Base-by-base conservation (phyloP, 2,888 invertebrate species). In the Trissolcus brochymenae region DNA sequence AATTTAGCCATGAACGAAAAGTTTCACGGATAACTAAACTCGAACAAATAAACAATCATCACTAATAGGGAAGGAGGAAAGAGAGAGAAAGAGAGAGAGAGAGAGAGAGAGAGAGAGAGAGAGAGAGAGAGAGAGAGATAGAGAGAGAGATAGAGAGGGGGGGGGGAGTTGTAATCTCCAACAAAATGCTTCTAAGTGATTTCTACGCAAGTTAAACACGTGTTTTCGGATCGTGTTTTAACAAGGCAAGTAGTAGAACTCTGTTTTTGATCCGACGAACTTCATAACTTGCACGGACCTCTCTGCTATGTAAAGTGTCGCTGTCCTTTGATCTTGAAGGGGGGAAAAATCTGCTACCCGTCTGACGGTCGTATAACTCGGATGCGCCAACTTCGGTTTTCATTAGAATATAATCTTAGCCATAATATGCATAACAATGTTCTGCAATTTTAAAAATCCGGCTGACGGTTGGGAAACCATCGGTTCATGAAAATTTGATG, bases 211-310 rank as follows among this genome's bases (percentile, higher is more conserved):
- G 54, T 59, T 60, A 50, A 62, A 61, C 70, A 68, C 64, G 54
- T 53, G 62, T 14, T 9, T 29, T 40, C 21, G 51, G 35, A 66
- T 62, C 57, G 64, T 40, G 73, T 43, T 59, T 64, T 43, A 72
- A 64, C 60, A 54, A 61, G 49, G 43, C 64, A 59, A 68, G 73
- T 74, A 65, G 77, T 66, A 67, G 55, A 59, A 65, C 70, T 77
- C 73, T 41, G 70, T 68, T 70, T 79, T 79, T 56, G 65, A 65
- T 59, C 75, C 54, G 67, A 11, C 68, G 3, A 57, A 65, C 53
- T 70, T 70, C n/a, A 41, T 11, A 62, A 57, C 21, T 56, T 11
- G 55, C 61, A 13, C 43, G 13, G 21, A 16, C 60, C 25, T 25
- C 6, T 29, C 35, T 43, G 17, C 46, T 60, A 54, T 60, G 43